Evolutionary conservation across 2,113 vertebrate species (phyloP).

Genomic region (Paracanthobrama guichenoti): DNA sequence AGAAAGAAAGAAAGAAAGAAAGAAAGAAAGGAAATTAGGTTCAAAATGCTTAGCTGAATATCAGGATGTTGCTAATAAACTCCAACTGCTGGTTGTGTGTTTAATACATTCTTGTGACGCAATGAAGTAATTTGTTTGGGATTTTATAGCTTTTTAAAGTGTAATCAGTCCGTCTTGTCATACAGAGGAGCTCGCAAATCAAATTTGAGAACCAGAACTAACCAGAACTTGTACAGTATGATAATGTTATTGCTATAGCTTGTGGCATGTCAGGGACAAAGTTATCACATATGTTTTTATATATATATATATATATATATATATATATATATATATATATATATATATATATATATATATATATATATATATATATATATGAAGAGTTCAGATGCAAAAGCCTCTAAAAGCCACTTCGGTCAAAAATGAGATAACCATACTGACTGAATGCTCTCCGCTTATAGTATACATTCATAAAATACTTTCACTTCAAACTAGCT

Average conservation of each 20-base stretch:
- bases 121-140: not conserved
- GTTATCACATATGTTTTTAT: no score
- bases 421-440: no score
- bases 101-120: constrained; percentile 17
- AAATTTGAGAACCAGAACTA: not conserved
- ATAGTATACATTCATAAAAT: no score
- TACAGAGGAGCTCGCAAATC: not conserved
- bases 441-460: no score
- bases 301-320: no score
- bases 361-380: no score
- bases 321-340: no score
- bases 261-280: not conserved
- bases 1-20: no score
- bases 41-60: not conserved
- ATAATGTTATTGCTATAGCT: not conserved
- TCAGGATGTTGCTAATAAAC: constrained; percentile 21
- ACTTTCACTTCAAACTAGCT: no score
- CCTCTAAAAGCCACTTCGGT: no score
- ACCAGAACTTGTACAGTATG: not conserved
- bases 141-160: not conserved
- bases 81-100: constrained; percentile 21
- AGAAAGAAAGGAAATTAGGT: constrained; percentile 25
- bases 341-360: no score
- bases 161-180: not conserved
- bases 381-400: no score